These are phyloP conservation scores for Aphyosemion australe DNA, from an alignment of 2,113 vertebrate species.

Conservation along the genomic window DNA sequence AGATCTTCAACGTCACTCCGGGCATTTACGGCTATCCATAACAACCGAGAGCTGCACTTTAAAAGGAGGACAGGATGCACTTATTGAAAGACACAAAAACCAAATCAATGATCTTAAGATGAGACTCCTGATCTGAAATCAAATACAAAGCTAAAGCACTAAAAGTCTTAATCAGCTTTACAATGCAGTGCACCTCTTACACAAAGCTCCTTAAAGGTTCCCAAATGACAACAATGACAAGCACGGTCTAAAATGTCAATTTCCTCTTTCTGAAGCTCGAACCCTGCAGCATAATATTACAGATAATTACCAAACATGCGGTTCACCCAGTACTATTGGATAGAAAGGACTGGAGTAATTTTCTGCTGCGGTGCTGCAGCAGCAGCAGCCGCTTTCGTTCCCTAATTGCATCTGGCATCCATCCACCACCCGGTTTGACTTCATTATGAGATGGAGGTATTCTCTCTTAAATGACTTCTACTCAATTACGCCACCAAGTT, in stretches of 20 bases:
- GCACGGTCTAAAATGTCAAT: conserved; percentile 27
- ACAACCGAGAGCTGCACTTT: conserved; percentile 1
- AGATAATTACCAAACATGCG: conserved; percentile 68
- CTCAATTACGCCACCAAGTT: conserved; percentile 67
- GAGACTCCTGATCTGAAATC: background rate
- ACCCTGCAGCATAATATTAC: conserved; percentile 51
- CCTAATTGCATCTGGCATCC: conserved; percentile 75
- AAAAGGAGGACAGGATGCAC: background rate
- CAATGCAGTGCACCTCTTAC: conserved; percentile 6
- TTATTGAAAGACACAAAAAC: background rate
- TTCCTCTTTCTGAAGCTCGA: conserved; percentile 34
- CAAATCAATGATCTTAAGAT: background rate
- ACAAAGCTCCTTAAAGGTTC: conserved; percentile 16
- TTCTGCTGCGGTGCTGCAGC: conserved; percentile 64
- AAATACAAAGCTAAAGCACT: conserved; percentile 3
- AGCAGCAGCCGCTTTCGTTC: conserved; percentile 62
- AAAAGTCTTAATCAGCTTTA: conserved; percentile 4
- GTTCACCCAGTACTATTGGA: conserved; percentile 52
- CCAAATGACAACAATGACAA: conserved; percentile 30
- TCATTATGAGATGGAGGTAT: conserved; percentile 75
- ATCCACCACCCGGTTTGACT: conserved; percentile 73
- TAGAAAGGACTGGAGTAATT: conserved; percentile 62
- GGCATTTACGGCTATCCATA: conserved; percentile 1
- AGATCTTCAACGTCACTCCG: conserved; percentile 3
- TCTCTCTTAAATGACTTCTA: conserved; percentile 73